Evolutionary conservation across 2,888 invertebrate species (phyloP).

Genomic region (Trissolcus japonicus): DNA sequence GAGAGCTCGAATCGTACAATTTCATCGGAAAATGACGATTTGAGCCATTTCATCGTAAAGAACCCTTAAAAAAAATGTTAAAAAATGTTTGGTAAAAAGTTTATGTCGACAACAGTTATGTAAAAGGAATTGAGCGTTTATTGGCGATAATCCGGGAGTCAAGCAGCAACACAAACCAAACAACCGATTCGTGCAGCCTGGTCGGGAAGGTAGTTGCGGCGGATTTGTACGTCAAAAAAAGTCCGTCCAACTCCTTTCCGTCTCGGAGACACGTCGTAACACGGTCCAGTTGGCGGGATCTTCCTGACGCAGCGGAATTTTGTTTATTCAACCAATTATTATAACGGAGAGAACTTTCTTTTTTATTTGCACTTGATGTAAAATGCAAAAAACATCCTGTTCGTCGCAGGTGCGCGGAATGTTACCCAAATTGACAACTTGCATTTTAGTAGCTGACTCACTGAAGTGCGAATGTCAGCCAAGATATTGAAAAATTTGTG

Average conservation of each 20-base stretch:
- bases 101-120: no score
- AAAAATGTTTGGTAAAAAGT: no score
- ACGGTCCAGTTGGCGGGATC: slow-evolving; percentile 29
- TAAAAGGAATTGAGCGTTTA: no score
- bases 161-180: no score
- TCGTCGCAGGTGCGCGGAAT: no score
- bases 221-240: slow-evolving; percentile 77
- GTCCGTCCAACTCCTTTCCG: slow-evolving; percentile 81
- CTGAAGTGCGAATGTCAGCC: slow-evolving; percentile 29
- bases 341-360: slow-evolving; percentile 10
- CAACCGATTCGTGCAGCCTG: slow-evolving; percentile 62
- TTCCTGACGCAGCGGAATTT: slow-evolving; percentile 29
- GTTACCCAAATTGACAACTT: slow-evolving; percentile 6
- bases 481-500: slow-evolving; percentile 39
- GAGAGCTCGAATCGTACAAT: no score
- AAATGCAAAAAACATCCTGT: slow-evolving; percentile 3
- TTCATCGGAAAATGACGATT: no score
- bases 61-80: no score
- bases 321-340: neutral
- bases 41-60: no score
- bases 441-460: slow-evolving; percentile 25
- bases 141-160: no score
- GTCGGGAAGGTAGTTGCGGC: slow-evolving; percentile 83
- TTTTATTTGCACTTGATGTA: slow-evolving; percentile 21
- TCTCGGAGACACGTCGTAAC: slow-evolving; percentile 68